phyloP scores from a whole-genome alignment of 2,113 vertebrate species.

The Nibea coibor region DNA sequence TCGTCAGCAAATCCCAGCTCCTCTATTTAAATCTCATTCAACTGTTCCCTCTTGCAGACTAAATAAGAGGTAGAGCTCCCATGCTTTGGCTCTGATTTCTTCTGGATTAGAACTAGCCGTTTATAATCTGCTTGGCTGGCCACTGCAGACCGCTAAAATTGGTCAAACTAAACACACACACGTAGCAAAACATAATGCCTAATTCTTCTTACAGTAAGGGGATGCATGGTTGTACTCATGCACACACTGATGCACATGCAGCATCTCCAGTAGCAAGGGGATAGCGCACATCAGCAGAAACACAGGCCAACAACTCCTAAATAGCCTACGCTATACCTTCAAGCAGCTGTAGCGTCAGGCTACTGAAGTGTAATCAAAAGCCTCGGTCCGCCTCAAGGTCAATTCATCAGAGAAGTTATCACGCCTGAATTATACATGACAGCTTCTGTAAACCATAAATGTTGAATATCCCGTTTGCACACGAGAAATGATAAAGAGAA shows the following conservation, averaged over 20 bases:
- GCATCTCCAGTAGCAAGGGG: neutral
- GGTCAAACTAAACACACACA: conserved; percentile 8
- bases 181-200: neutral
- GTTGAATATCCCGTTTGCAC: conserved; percentile 65
- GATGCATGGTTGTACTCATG: conserved; percentile 15
- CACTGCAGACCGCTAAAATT: conserved; percentile 7
- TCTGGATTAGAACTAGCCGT: conserved; percentile 26
- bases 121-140: conserved; percentile 11
- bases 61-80: conserved; percentile 28
- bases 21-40: conserved; percentile 38
- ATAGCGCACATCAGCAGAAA: conserved; percentile 54
- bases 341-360: conserved; percentile 63
- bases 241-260: neutral
- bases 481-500: conserved; percentile 40
- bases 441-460: conserved; percentile 76
- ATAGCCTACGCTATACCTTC: conserved; percentile 56
- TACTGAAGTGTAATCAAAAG: conserved; percentile 77
- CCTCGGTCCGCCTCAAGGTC: conserved; percentile 71
- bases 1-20: conserved; percentile 34
- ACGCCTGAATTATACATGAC: conserved; percentile 78
- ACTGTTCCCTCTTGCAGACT: conserved; percentile 26
- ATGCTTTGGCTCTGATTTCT: conserved; percentile 39
- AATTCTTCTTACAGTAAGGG: neutral
- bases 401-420: conserved; percentile 75
- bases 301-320: conserved; percentile 36